Conservation (phyloP, 2,888 invertebrate genomes). For the Prenolepis imparis region DNA sequence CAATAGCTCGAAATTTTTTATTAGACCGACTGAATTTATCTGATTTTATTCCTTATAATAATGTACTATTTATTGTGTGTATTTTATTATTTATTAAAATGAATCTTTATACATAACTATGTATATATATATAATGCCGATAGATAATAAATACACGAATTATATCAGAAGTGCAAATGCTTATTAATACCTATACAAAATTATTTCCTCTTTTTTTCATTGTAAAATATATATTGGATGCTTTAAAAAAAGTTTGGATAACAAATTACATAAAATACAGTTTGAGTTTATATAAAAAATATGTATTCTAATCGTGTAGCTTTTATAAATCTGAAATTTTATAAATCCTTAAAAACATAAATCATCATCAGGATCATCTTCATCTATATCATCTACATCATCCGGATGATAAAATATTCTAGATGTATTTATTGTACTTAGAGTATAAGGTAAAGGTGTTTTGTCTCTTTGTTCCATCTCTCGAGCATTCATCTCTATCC, state of each 20-base stretch:
- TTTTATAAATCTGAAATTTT: background rate
- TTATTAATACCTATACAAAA: background rate
- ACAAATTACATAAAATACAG: constrained; percentile 21
- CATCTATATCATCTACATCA: constrained; percentile 93
- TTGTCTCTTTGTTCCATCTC: constrained; percentile 83
- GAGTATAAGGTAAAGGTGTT: constrained; percentile 81
- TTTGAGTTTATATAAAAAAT: constrained; percentile 20
- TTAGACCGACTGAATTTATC: background rate
- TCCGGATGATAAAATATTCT: constrained; percentile 93
- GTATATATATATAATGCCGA: constrained; percentile 6
- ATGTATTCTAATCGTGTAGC: constrained; percentile 2
- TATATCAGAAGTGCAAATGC: constrained; percentile 23
- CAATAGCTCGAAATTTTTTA: background rate
- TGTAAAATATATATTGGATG: background rate
- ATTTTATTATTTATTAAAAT: constrained; percentile 15
- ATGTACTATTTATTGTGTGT: background rate
- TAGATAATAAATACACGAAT: constrained; percentile 79
- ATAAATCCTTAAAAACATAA: constrained; percentile 88
- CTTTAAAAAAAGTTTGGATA: background rate
- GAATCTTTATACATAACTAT: background rate
- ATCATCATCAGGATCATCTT: constrained; percentile 95
- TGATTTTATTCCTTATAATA: background rate
- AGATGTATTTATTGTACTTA: constrained; percentile 71
- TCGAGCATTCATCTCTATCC: constrained; percentile 81
- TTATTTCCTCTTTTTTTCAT: background rate